These are phyloP conservation scores for Callocephalon fimbriatum DNA, from an alignment of 2,113 vertebrate genomes.

Conservation along the genomic window DNA sequence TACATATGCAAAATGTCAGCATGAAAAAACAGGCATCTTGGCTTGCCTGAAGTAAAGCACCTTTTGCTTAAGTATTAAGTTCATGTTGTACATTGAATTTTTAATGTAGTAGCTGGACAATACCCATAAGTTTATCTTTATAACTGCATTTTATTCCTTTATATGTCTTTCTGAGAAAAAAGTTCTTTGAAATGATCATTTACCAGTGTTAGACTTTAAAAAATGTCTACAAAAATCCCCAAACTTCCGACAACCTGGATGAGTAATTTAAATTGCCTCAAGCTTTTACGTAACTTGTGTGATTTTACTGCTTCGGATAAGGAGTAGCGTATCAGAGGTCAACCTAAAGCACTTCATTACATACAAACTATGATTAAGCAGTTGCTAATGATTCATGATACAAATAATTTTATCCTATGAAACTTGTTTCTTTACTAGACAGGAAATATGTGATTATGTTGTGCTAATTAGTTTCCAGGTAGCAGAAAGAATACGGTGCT, in stretches of 20 bases:
- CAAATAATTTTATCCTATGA: slow-evolving; percentile 71
- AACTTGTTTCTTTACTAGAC: slow-evolving; percentile 71
- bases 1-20: neutral
- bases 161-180: neutral
- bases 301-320: slow-evolving; percentile 56
- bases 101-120: neutral
- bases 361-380: slow-evolving; percentile 77
- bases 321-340: slow-evolving; percentile 47
- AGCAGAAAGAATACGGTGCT: slow-evolving; percentile 64
- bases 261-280: slow-evolving; percentile 62
- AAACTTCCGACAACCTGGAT: neutral
- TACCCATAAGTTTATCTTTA: neutral
- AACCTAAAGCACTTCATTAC: slow-evolving; percentile 70
- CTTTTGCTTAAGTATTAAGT: neutral
- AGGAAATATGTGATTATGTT: slow-evolving; percentile 69
- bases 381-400: slow-evolving; percentile 69
- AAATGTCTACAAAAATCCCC: neutral
- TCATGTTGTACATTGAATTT: neutral
- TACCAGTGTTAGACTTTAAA: neutral
- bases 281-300: slow-evolving; percentile 53
- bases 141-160: neutral
- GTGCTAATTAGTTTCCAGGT: slow-evolving; percentile 75
- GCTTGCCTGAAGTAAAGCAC: neutral
- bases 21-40: neutral
- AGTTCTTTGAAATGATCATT: neutral